phyloP scores from a whole-genome alignment of 2,797 vertebrate genomes.

The Iguana delicatissima region DNA sequence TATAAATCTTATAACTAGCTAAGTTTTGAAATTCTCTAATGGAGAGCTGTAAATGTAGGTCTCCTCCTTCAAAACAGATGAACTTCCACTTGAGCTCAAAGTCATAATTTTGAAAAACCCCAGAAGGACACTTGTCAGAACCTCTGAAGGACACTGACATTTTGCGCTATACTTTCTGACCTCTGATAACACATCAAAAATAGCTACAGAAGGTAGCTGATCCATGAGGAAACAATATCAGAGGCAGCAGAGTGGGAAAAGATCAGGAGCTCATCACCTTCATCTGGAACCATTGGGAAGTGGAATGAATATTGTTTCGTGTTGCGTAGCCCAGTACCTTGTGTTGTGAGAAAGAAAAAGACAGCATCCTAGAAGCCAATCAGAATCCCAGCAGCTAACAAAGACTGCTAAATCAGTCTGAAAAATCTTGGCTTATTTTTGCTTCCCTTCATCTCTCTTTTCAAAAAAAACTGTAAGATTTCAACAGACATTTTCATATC shows the following conservation, averaged over 20 bases:
- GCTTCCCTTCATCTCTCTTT: neutral
- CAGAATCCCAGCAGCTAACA: neutral
- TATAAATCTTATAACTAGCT: neutral
- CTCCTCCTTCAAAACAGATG: neutral
- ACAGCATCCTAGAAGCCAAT: neutral
- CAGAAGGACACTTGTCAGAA: conserved; percentile 19
- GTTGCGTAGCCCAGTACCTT: neutral
- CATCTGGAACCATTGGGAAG: conserved; percentile 11
- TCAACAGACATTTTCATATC: neutral
- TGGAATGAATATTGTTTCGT: conserved; percentile 8
- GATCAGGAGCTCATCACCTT: conserved; percentile 35
- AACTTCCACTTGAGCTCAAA: neutral
- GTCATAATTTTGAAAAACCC: conserved; percentile 16
- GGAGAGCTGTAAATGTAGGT: neutral
- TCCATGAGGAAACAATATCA: conserved; percentile 40
- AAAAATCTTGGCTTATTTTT: neutral
- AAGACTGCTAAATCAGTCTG: neutral
- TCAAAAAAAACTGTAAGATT: neutral
- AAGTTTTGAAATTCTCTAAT: neutral
- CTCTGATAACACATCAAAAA: conserved; percentile 39
- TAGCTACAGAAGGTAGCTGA: conserved; percentile 31
- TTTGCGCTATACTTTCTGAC: conserved; percentile 16
- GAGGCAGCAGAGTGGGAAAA: conserved; percentile 30
- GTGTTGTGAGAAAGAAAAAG: neutral
- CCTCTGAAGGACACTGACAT: conserved; percentile 37